Evolutionary conservation across 35 echinoderm and acorn worm species (phyloP).

Genomic region (Nesometra sesokonis): DNA sequence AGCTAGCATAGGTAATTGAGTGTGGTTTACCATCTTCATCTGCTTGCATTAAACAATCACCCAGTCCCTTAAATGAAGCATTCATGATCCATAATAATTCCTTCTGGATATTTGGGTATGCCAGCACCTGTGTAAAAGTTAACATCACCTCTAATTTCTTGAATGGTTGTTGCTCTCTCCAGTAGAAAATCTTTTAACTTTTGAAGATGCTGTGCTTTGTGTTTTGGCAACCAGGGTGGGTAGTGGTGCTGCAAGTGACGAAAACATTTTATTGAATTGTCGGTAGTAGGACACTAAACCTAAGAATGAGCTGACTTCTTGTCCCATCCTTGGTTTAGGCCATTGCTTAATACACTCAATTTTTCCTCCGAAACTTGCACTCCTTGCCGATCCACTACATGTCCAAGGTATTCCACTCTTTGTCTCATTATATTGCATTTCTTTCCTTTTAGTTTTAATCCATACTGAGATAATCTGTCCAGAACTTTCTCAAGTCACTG

Average conservation of each 20-base stretch:
- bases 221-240: not conserved
- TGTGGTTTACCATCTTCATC: conserved; percentile 10
- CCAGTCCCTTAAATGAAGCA: conserved; percentile 11
- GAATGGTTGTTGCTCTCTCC: conserved; percentile 22
- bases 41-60: not conserved
- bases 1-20: conserved; percentile 12
- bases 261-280: not conserved
- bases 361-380: conserved; percentile 2
- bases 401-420: conserved; percentile 11
- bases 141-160: not conserved
- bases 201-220: not conserved
- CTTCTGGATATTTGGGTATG: not conserved
- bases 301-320: not conserved
- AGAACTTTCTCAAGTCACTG: conserved; percentile 3
- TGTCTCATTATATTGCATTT: conserved; percentile 3
- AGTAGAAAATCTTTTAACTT: not conserved
- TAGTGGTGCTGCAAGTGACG: conserved; percentile 5
- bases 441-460: conserved; percentile 30
- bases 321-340: conserved; percentile 3
- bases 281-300: not conserved
- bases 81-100: conserved; percentile 10
- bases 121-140: not conserved
- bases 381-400: not conserved
- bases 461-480: not conserved
- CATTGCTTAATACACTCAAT: not conserved